Conservation (phyloP, 2,113 vertebrate genomes). For the Scolopax mira region DNA sequence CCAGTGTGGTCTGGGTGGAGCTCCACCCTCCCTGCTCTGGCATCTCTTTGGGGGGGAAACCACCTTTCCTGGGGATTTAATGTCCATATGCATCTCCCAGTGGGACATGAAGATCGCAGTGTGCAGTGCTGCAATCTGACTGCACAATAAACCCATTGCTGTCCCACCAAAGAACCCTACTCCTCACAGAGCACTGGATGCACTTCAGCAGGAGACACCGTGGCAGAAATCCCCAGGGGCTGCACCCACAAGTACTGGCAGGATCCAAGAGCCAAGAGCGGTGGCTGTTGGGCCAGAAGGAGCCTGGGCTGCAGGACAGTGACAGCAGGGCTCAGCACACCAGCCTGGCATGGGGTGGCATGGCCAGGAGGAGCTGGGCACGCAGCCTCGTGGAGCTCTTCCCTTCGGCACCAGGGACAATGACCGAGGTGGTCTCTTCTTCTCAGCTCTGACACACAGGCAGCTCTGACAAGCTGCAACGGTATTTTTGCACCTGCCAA, state of each 20-base stretch:
- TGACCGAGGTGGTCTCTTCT: not conserved
- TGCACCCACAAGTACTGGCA: not conserved
- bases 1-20: not conserved
- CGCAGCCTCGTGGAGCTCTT: accelerated
- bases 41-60: not conserved
- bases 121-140: not conserved
- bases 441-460: not conserved
- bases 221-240: not conserved
- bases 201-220: not conserved
- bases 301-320: accelerated
- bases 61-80: not conserved
- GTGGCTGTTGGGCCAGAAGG: not conserved
- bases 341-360: not conserved
- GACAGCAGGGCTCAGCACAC: not conserved
- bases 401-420: not conserved
- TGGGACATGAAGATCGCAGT: too few species aligned
- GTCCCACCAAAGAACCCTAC: not conserved
- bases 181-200: accelerated
- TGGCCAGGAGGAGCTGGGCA: accelerated
- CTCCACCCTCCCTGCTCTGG: not conserved
- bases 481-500: not conserved
- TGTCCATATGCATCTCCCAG: not conserved
- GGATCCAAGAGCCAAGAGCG: not conserved
- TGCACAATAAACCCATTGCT: not conserved
- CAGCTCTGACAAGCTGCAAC: not conserved